Conservation (phyloP, 2,797 vertebrate genomes). For the Malacoctenus gilli region DNA sequence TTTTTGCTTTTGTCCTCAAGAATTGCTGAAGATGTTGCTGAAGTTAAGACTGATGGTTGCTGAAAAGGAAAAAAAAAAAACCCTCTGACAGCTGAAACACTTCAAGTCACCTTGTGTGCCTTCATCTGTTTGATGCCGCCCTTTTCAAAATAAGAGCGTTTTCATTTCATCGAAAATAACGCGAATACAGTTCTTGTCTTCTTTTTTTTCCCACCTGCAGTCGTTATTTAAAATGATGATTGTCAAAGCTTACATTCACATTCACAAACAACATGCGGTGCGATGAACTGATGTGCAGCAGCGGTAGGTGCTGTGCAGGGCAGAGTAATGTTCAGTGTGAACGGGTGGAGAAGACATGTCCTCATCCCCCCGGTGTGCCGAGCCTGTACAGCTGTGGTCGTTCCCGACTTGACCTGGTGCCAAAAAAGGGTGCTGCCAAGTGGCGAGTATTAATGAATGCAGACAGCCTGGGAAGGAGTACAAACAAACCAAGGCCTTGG, state of each 20-base stretch:
- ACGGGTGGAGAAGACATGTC: constrained; percentile 51
- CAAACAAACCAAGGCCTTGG: constrained; percentile 56
- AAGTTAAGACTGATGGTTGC: too few relatives aligned
- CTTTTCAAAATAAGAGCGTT: too few relatives aligned
- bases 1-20: too few relatives aligned
- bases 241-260: not conserved
- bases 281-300: constrained; percentile 22
- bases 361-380: constrained; percentile 45
- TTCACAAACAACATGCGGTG: not conserved
- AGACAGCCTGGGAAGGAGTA: constrained; percentile 53
- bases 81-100: too few relatives aligned
- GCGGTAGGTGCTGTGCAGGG: constrained; percentile 34
- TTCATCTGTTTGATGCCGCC: too few relatives aligned
- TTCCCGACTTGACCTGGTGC: constrained; percentile 43
- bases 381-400: constrained; percentile 31
- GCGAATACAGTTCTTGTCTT: not conserved
- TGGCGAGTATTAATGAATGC: constrained; percentile 61
- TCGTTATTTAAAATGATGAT: not conserved
- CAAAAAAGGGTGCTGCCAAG: constrained; percentile 52
- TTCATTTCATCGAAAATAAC: not conserved
- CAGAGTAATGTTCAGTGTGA: constrained; percentile 21
- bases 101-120: too few relatives aligned
- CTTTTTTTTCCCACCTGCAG: not conserved
- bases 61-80: too few relatives aligned
- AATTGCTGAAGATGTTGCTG: too few relatives aligned